A percentile compares a stretch with the other conserved stretches of the same genome.
phyloP scores from a whole-genome alignment of 2,113 vertebrate species.

The Ptychochromis oligacanthus region DNA sequence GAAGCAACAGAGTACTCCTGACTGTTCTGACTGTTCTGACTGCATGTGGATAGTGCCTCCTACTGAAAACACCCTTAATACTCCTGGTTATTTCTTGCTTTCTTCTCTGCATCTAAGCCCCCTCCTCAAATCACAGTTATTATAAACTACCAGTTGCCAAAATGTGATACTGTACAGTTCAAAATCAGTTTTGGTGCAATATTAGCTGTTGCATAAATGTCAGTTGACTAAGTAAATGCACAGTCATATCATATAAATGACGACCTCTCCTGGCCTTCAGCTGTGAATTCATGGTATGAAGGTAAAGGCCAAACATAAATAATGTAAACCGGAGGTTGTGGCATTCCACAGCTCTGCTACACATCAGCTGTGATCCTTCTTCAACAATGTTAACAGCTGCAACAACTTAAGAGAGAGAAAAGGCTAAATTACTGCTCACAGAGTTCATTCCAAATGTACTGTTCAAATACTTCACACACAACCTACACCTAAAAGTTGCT shows the following conservation, averaged over 20 bases:
- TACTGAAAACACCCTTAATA: not conserved
- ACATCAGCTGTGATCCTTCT: conserved; percentile 2
- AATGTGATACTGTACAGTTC: not conserved
- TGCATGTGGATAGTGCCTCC: not conserved
- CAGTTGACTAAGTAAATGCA: not conserved
- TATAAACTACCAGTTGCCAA: not conserved
- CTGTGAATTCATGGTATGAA: conserved; percentile 38
- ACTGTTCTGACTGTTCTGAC: too few relatives aligned
- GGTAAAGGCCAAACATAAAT: conserved; percentile 31
- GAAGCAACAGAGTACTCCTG: too few relatives aligned
- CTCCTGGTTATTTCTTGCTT: not conserved
- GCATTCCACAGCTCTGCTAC: conserved; percentile 29
- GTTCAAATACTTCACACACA: not conserved
- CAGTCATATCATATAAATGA: not conserved
- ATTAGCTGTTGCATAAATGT: not conserved
- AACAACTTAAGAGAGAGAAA: conserved; percentile 5
- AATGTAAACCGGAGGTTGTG: conserved; percentile 5
- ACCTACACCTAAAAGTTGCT: not conserved
- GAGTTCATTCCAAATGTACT: not conserved
- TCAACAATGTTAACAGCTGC: conserved; percentile 31
- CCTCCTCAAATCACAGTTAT: not conserved
- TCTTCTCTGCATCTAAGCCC: too few relatives aligned
- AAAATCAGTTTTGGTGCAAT: not conserved
- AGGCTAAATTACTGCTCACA: conserved; percentile 9
- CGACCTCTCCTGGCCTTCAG: conserved; percentile 32